A percentile compares a stretch with the other conserved stretches of the same genome.
phyloP scores from a whole-genome alignment of 2,113 vertebrate species.

The Oncorhynchus gorbuscha region DNA sequence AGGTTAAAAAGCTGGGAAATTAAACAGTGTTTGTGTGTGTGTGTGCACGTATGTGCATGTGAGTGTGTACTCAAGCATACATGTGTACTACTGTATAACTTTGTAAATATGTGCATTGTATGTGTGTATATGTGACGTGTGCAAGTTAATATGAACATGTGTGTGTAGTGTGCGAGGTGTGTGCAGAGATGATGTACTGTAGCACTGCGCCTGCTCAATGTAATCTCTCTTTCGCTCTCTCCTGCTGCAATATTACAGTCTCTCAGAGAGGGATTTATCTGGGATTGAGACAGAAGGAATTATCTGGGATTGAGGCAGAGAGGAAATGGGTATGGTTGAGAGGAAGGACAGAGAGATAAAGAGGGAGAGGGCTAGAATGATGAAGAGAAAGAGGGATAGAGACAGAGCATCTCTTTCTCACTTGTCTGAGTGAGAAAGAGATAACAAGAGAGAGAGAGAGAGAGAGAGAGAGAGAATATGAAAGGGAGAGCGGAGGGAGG shows the following conservation, averaged over 20 bases:
- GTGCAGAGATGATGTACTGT: slow-evolving; percentile 63
- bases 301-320: background rate
- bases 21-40: slow-evolving; percentile 49
- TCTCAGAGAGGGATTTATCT: slow-evolving; percentile 75
- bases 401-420: too few species aligned
- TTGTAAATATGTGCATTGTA: slow-evolving; percentile 44
- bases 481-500: too few species aligned
- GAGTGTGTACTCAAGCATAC: slow-evolving; percentile 26
- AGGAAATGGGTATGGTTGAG: background rate
- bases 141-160: slow-evolving; percentile 26
- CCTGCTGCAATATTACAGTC: slow-evolving; percentile 74
- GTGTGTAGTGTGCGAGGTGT: background rate
- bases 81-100: background rate
- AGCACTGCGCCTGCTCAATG: slow-evolving; percentile 68
- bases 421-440: background rate
- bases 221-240: slow-evolving; percentile 76
- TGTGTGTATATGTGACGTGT: background rate
- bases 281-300: slow-evolving; percentile 48
- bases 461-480: background rate
- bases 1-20: slow-evolving; percentile 56
- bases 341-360: slow-evolving; percentile 5
- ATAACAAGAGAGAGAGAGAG: background rate
- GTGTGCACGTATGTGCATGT: slow-evolving; percentile 35
- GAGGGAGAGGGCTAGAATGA: background rate
- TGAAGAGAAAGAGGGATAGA: background rate